Base-by-base conservation (phyloP, 2,888 invertebrate species). In the Sesamia inferens region DNA sequence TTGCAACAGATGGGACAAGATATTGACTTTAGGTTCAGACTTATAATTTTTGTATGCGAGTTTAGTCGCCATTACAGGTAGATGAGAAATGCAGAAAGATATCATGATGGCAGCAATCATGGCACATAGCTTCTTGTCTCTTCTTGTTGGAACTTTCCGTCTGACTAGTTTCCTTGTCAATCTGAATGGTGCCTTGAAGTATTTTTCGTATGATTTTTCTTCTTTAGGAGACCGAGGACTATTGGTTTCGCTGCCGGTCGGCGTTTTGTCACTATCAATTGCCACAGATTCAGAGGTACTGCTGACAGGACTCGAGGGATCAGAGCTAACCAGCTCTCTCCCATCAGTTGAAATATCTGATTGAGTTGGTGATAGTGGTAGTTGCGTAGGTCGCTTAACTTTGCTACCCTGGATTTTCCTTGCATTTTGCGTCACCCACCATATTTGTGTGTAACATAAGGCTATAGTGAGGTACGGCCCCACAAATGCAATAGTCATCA, bases 51-150 rank as follows among this genome's bases (percentile, higher is more conserved):
- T 97, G 87, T 97, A 97, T 58, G 98, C 97, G 0, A 89, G 82
- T 95, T 99, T 99, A 24, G 98, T 98, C 62, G 99, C 96, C 1
- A 99, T 99, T 71, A 99, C 98, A 0, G 99, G 99, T 69, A 99
- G 95, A 92, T 99, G 99, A 89, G 99, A 99, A 14, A 98, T 95
- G 51, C 98, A 97, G 89, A 99, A 99, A 55, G 99, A 98, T 61
- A 98, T 95, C 93, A 99, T 98, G 85, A 99, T 99, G n/a, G 98
- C 98, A 71, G 98, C 95, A 48, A 99, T 99, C 99, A 99, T 99
- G 82, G 98, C 98, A 31, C 98, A 93, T 14, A 98, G 94, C 70
- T 97, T 97, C 76, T 97, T 97, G 90, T 98, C 98, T 90, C 98
- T 98, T 54, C 97, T 96, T 1, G 97, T 97, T 94, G 98, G 98